Percentiles rank a stretch among this genome's conserved stretches.
Evolutionary conservation across 2,113 vertebrate genomes (phyloP).

Genomic region (Python bivittatus): DNA sequence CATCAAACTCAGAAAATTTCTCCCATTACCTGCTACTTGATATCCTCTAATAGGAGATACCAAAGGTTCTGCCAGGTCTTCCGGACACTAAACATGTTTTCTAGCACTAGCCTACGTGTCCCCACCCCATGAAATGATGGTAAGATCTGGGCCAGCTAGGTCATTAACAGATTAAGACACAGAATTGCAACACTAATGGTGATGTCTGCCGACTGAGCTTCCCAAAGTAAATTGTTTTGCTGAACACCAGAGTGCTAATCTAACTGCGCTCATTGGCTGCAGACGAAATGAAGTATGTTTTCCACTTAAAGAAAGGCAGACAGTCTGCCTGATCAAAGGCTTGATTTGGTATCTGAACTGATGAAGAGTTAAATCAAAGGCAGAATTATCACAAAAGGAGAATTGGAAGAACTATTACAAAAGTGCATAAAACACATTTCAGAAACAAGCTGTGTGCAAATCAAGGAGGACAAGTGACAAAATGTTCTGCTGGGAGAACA

Average conservation of each 20-base stretch:
- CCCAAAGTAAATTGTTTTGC: accelerated
- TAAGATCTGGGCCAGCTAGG: neutral
- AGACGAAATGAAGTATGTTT: accelerated
- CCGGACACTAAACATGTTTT: neutral
- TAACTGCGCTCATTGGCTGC: accelerated
- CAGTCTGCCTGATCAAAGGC: neutral
- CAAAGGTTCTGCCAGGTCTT: neutral
- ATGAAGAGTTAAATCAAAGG: neutral
- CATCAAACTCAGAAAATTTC: neutral
- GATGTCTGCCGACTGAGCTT: neutral
- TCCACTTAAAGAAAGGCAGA: neutral
- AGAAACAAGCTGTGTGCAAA: neutral
- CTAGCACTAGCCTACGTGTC: neutral
- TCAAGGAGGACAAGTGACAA: neutral
- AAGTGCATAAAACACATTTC: neutral
- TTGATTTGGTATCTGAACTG: no score
- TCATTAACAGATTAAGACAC: neutral
- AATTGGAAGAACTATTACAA: neutral
- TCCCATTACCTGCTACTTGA: neutral
- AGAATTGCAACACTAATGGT: neutral
- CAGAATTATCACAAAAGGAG: neutral
- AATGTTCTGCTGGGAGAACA: neutral
- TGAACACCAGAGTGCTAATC: accelerated
- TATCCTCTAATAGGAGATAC: neutral
- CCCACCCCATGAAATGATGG: neutral